These are phyloP conservation scores for Nineta flava DNA, from an alignment of 2,888 invertebrate species.

Conservation along the genomic window DNA sequence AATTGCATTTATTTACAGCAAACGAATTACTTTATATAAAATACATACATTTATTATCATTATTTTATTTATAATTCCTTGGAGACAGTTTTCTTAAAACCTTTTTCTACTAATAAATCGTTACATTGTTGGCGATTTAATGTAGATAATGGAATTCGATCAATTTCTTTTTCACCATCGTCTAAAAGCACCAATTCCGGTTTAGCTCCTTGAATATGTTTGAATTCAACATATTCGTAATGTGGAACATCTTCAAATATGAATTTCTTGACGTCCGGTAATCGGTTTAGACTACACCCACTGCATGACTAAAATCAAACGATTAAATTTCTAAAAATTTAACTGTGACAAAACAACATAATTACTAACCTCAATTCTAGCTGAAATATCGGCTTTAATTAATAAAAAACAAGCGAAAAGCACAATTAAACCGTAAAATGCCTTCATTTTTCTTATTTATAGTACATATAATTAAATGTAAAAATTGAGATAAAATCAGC, in stretches of 20 bases:
- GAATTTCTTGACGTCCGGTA: conserved; percentile 48
- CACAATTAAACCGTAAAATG: too few species aligned
- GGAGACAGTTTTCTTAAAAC: conserved; percentile 30
- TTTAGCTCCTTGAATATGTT: conserved; percentile 46
- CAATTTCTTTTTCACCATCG: conserved; percentile 38
- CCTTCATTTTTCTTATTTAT: too few species aligned
- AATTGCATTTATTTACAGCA: too few species aligned
- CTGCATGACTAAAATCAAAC: conserved; percentile 44
- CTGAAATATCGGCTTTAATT: background rate
- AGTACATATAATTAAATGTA: too few species aligned
- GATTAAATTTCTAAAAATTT: conserved; percentile 23
- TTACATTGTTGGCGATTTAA: conserved; percentile 50
- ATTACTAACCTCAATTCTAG: conserved; percentile 3
- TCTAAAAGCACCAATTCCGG: conserved; percentile 47
- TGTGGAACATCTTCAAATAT: conserved; percentile 49
- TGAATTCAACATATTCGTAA: conserved; percentile 43
- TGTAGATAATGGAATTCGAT: conserved; percentile 39
- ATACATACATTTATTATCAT: too few species aligned
- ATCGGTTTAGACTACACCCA: conserved; percentile 48
- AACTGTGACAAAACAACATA: background rate
- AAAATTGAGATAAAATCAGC: too few species aligned
- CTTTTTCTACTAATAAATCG: conserved; percentile 39
- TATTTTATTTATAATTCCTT: too few species aligned
- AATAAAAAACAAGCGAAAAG: too few species aligned
- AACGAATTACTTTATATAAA: too few species aligned